Percentiles rank a stretch among this genome's conserved stretches.
Evolutionary conservation across 2,888 invertebrate genomes (phyloP).

Genomic region (Eulithis prunata): DNA sequence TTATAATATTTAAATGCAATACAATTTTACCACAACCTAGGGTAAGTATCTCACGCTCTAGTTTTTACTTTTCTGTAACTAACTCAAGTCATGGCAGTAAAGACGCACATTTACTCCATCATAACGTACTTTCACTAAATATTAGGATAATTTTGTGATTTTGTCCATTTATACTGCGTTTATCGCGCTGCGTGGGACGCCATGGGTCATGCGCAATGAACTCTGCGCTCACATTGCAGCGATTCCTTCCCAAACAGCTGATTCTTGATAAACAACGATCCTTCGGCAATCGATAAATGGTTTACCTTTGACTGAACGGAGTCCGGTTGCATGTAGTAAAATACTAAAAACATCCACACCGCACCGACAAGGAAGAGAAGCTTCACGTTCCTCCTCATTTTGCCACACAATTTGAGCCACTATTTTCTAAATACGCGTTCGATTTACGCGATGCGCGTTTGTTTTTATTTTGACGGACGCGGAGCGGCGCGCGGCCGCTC

Average conservation of each 20-base stretch:
- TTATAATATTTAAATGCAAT: background rate
- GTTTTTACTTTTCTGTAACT: slow-evolving; percentile 24
- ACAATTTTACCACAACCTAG: slow-evolving; percentile 12
- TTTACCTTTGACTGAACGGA: slow-evolving; percentile 69
- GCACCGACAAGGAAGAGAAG: slow-evolving; percentile 72
- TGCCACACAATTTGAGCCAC: slow-evolving; percentile 47
- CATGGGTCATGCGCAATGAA: slow-evolving; percentile 70
- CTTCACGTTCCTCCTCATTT: slow-evolving; percentile 78
- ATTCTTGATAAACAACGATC: slow-evolving; percentile 54
- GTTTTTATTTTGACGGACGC: slow-evolving; percentile 49
- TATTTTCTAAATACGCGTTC: slow-evolving; percentile 41
- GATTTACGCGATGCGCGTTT: slow-evolving; percentile 50
- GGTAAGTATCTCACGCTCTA: slow-evolving; percentile 28
- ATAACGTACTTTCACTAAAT: slow-evolving; percentile 38
- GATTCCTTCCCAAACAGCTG: slow-evolving; percentile 61
- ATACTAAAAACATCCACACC: slow-evolving; percentile 76
- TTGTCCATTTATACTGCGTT: slow-evolving; percentile 48
- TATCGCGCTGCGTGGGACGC: slow-evolving; percentile 55
- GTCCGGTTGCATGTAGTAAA: slow-evolving; percentile 79
- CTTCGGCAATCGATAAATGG: slow-evolving; percentile 36
- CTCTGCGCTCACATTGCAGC: slow-evolving; percentile 48
- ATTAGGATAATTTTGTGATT: slow-evolving; percentile 25
- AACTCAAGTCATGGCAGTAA: slow-evolving; percentile 36
- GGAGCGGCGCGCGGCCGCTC: slow-evolving; percentile 80
- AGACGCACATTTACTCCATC: slow-evolving; percentile 31